phyloP scores from a whole-genome alignment of 2,888 invertebrate genomes.

The Nasonia oneida region DNA sequence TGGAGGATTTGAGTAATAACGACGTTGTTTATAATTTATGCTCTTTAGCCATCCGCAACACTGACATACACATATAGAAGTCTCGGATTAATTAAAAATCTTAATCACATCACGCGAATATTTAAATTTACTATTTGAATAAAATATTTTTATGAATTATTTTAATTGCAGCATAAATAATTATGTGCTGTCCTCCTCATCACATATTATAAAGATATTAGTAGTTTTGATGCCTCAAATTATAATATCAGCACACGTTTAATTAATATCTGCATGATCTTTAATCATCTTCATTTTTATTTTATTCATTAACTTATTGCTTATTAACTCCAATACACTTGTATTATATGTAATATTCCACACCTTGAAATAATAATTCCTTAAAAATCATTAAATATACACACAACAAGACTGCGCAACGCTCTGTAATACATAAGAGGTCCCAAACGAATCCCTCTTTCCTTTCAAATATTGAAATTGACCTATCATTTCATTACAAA shows the following conservation, averaged over 20 bases:
- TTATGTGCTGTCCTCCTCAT: background rate
- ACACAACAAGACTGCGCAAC: background rate
- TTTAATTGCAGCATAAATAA: background rate
- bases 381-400: background rate
- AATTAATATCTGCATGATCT: background rate
- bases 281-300: background rate
- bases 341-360: background rate
- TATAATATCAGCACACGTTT: background rate
- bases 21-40: no score
- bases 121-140: background rate
- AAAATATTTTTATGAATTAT: no score
- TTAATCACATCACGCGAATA: background rate
- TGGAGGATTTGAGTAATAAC: no score
- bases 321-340: background rate
- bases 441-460: background rate
- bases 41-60: no score
- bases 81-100: background rate
- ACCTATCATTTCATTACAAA: background rate
- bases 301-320: background rate
- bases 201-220: background rate
- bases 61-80: background rate
- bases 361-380: background rate
- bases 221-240: background rate
- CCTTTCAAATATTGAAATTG: background rate
- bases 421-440: background rate